These are phyloP conservation scores for Adelphocoris suturalis DNA, from an alignment of 2,888 invertebrate genomes.

Conservation along the genomic window DNA sequence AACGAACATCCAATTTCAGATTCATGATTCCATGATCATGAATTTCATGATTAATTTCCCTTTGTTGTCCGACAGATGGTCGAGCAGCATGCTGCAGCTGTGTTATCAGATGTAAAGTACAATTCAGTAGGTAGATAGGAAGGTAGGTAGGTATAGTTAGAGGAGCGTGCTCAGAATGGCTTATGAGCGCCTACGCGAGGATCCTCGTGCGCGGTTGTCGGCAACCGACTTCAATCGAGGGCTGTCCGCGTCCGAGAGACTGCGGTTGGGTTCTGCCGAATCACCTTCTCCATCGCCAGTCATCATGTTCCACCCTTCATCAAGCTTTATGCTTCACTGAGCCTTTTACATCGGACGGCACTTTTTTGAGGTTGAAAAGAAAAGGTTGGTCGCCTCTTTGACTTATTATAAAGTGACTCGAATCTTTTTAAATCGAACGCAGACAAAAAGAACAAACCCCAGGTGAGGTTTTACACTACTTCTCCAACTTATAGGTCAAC, in stretches of 20 bases:
- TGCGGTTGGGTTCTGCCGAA: slow-evolving; percentile 4
- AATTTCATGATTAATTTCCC: no score
- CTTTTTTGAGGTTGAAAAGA: neutral
- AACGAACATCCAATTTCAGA: no score
- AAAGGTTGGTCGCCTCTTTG: neutral
- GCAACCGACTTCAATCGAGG: neutral
- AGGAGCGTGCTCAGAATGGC: slow-evolving; percentile 11
- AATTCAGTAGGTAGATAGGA: no score
- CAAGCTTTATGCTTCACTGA: slow-evolving; percentile 37
- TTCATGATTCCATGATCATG: no score
- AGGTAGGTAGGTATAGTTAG: neutral
- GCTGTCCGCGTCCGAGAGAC: neutral
- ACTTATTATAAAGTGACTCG: neutral
- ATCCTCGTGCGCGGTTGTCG: slow-evolving; percentile 7
- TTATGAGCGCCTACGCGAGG: slow-evolving; percentile 34
- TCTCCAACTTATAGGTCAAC: no score
- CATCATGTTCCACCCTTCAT: slow-evolving; percentile 36
- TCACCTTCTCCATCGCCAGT: neutral
- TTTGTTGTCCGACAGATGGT: no score
- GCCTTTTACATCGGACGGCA: neutral
- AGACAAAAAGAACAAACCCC: neutral
- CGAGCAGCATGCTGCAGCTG: no score
- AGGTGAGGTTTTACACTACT: no score
- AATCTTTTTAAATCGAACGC: neutral
- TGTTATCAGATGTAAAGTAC: no score